Evolutionary conservation across 2,113 vertebrate genomes (phyloP).

Genomic region (Siniperca knerii): DNA sequence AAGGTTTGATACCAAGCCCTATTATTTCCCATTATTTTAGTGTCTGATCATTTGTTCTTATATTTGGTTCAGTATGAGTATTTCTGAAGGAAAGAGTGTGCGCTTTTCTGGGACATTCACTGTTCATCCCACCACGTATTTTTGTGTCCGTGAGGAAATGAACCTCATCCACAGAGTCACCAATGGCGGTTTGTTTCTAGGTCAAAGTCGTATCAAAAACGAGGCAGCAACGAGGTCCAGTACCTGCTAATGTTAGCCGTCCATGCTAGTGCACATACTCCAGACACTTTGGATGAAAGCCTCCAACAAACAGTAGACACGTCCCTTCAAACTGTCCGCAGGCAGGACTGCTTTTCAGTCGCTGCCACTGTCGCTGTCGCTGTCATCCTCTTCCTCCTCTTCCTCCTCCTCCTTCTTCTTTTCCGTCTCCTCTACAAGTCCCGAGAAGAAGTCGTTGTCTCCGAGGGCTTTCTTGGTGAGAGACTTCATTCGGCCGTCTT

Average conservation of each 20-base stretch:
- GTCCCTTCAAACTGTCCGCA: neutral
- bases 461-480: slow-evolving; percentile 91
- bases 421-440: slow-evolving; percentile 73
- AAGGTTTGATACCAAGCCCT: neutral
- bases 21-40: neutral
- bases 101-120: neutral
- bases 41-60: neutral
- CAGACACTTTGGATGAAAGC: neutral
- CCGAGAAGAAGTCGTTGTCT: slow-evolving; percentile 90
- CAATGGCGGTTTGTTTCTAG: neutral
- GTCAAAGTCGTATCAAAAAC: neutral
- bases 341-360: slow-evolving; percentile 51
- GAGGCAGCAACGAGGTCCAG: neutral
- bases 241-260: neutral
- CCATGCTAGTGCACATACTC: neutral
- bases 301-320: neutral
- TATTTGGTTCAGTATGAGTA: neutral
- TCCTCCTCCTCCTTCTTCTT: slow-evolving; percentile 32
- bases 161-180: neutral
- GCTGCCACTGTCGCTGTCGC: slow-evolving; percentile 74
- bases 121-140: neutral
- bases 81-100: neutral
- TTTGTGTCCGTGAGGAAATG: neutral
- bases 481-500: slow-evolving; percentile 85
- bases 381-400: slow-evolving; percentile 19